Base-by-base conservation (phyloP, 2,113 vertebrate genomes). In the Sturnira hondurensis region DNA sequence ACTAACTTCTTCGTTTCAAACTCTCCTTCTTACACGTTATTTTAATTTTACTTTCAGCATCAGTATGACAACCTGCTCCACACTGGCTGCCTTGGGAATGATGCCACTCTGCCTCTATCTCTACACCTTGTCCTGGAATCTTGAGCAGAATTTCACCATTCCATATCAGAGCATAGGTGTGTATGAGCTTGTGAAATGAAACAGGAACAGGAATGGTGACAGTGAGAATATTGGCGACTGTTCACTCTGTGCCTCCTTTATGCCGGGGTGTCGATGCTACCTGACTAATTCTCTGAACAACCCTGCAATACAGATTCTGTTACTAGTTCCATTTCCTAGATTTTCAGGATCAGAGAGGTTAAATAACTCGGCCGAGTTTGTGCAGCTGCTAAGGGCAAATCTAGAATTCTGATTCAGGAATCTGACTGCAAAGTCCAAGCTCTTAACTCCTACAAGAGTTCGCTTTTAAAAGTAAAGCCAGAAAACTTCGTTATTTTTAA, bases 91-190 rank as follows among this genome's bases (percentile, higher is more conserved):
- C 19, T 63, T 98, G 93, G 98, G 97, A n/a, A 97, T 52, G 84
- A 97, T 98, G 97, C 98, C 98, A 0, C 97, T 98, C 73, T 98
- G 97, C 80, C 98, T 98, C 7, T 98, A 95, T 15, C 77, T 97
- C 94, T 98, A 98, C 93, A 96, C 93, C 9, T 71, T 36, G 41
- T 65, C 97, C 94, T 98, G 96, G 98, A 91, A 97, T 33, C 80
- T 97, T 26, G 73, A 89, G 61, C 94, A 86, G 84, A 97, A 22
- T 15, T 86, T 97, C 84, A 94, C 26, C 84, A 89, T 98, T 61
- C 98, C 98, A 0, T 98, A 98, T 85, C 95, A 96, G 67, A 97
- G 81, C 47, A 97, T 98, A 93, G 98, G 98, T 98, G 71, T 78
- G 97, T 93, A 92, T 7, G 78, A 61, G 71, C 47, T 89, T 58